phyloP scores from a whole-genome alignment of 2,797 vertebrate genomes.

The Buphagus erythrorhynchus region DNA sequence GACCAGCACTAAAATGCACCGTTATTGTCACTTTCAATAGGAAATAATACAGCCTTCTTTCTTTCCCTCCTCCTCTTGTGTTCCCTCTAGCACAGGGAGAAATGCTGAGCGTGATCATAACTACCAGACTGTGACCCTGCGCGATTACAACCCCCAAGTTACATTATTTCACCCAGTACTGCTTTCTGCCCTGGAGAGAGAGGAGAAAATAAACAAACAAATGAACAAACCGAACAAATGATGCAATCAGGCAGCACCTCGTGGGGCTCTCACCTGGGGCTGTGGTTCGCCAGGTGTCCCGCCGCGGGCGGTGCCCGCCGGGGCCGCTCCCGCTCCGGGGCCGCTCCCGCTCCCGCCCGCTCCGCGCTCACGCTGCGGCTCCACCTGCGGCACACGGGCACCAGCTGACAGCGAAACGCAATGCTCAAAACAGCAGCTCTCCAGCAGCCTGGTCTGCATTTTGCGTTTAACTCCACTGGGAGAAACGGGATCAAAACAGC shows the following conservation, averaged over 20 bases:
- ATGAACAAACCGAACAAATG: background rate
- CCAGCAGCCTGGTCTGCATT: background rate
- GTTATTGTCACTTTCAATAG: background rate
- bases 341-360: no score
- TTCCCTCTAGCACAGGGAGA: background rate
- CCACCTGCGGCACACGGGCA: background rate
- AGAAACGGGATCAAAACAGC: background rate
- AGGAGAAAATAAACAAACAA: no score
- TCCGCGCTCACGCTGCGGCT: no score
- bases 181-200: background rate
- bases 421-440: background rate
- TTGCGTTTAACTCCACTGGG: background rate
- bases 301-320: no score
- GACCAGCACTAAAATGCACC: background rate
- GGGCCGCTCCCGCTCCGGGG: no score
- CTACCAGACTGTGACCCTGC: background rate
- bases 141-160: background rate
- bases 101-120: background rate
- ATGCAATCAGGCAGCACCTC: background rate
- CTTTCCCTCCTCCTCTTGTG: background rate
- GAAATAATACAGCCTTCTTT: background rate
- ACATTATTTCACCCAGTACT: background rate
- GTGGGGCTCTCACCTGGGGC: constrained; percentile 49
- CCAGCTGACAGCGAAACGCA: background rate
- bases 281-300: no score